These are phyloP conservation scores for Eurytoma adleriae DNA, from an alignment of 2,888 invertebrate genomes.

Conservation along the genomic window DNA sequence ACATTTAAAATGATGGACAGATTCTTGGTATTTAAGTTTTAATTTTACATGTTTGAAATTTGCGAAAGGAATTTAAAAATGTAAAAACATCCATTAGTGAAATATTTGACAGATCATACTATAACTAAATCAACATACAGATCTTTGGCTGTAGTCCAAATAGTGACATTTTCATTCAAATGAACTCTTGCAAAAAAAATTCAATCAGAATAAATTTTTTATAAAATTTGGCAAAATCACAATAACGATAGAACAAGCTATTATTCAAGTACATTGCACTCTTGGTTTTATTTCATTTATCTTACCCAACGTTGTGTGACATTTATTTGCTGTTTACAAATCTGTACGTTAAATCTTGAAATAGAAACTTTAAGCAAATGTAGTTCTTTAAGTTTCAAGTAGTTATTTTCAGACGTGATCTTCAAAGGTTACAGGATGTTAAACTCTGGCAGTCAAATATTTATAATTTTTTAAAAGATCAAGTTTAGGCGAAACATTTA, in stretches of 20 bases:
- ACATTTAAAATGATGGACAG: too few species aligned
- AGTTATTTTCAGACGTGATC: too few species aligned
- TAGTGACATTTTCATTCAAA: background rate
- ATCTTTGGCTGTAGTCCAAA: background rate
- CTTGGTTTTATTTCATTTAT: slow-evolving; percentile 2
- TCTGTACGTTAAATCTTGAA: too few species aligned
- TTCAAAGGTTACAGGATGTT: too few species aligned
- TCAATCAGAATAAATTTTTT: background rate
- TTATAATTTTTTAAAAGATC: background rate
- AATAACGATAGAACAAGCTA: background rate
- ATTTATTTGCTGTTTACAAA: slow-evolving; percentile 60
- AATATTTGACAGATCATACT: background rate
- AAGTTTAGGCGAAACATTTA: background rate
- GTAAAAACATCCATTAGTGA: background rate
- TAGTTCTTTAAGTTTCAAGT: too few species aligned
- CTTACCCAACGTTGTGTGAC: background rate
- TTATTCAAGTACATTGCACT: slow-evolving; percentile 24
- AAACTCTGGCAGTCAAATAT: too few species aligned
- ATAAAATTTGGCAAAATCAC: slow-evolving; percentile 21
- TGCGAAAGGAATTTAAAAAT: background rate
- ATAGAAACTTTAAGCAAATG: too few species aligned
- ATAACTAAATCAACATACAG: background rate
- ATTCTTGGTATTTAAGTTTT: background rate
- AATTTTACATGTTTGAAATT: background rate
- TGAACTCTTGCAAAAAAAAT: background rate